Conservation (phyloP, 2,797 vertebrate species). For the Rhodeus uyekii region DNA sequence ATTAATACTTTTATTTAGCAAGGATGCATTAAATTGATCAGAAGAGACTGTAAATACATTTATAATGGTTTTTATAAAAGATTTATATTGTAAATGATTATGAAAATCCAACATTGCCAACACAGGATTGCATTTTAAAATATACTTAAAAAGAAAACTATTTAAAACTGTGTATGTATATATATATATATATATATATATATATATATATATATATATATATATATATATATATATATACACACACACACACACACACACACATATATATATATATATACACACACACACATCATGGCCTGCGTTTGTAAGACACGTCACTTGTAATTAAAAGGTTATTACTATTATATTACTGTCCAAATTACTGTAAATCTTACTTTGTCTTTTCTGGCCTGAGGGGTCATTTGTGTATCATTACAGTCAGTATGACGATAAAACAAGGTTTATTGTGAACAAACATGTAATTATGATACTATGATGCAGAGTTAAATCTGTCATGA, state of each 20-base stretch:
- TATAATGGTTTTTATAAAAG: not conserved
- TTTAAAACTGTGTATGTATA: no score
- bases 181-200: no score
- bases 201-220: no score
- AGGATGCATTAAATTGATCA: not conserved
- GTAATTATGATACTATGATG: not conserved
- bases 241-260: no score
- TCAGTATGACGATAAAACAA: not conserved
- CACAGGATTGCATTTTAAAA: not conserved
- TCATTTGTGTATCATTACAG: conserved; percentile 1
- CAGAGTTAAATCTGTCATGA: not conserved
- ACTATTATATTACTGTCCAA: no score
- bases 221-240: no score
- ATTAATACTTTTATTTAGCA: not conserved
- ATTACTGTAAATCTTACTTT: no score
- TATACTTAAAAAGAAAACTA: not conserved
- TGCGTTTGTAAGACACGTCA: no score
- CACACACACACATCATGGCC: no score
- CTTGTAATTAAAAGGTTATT: no score
- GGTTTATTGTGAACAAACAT: not conserved
- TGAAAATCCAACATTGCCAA: not conserved
- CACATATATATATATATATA: no score
- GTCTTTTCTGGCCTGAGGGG: conserved; percentile 29
- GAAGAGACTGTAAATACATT: not conserved
- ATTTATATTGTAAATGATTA: not conserved